phyloP scores from a whole-genome alignment of 2,113 vertebrate species.

The Chloropsis cyanopogon region DNA sequence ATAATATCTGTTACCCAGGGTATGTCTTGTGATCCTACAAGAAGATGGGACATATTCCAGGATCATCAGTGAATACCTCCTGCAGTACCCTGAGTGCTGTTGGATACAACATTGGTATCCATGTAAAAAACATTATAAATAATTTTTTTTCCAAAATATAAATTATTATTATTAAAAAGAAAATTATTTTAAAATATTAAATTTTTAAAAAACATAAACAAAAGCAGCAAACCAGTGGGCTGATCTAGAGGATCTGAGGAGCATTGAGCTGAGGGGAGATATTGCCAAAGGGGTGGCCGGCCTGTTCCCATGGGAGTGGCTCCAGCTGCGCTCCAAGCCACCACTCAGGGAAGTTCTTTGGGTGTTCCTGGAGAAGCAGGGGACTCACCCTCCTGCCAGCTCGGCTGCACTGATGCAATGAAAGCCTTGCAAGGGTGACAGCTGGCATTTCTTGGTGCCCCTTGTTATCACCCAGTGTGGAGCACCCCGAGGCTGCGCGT shows the following conservation, averaged over 20 bases:
- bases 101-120: accelerated
- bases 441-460: not conserved
- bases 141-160: no score
- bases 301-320: not conserved
- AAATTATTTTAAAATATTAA: not conserved
- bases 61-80: not conserved
- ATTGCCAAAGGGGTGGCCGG: not conserved
- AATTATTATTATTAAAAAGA: no score
- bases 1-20: not conserved
- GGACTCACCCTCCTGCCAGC: not conserved
- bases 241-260: not conserved
- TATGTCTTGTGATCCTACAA: not conserved
- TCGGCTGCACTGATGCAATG: no score
- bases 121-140: not conserved
- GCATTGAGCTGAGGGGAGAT: not conserved
- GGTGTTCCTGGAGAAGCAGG: not conserved
- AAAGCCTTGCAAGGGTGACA: not conserved
- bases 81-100: no score
- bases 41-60: no score
- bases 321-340: not conserved
- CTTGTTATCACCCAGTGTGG: not conserved
- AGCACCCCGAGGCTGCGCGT: not conserved
- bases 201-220: not conserved
- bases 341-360: not conserved
- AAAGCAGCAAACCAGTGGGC: accelerated